phyloP scores from a whole-genome alignment of 2,113 vertebrate species.

The Peromyscus polionotus region DNA sequence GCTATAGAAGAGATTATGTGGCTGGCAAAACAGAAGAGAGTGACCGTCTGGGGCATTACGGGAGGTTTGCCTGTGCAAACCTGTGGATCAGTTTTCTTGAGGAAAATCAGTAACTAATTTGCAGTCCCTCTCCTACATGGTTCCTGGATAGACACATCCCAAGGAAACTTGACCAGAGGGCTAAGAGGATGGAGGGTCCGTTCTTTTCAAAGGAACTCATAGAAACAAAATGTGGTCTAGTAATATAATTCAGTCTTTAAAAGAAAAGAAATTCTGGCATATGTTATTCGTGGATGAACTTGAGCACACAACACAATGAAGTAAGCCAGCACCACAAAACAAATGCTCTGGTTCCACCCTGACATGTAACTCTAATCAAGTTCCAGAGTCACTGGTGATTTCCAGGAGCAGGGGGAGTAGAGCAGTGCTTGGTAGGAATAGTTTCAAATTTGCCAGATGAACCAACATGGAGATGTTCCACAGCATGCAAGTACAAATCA shows the following conservation, averaged over 20 bases:
- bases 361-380: neutral
- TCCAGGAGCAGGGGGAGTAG: too few species aligned
- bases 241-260: neutral
- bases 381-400: neutral
- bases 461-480: neutral
- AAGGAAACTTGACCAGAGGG: neutral
- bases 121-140: neutral
- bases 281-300: neutral
- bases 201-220: neutral
- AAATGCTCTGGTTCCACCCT: neutral
- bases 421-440: neutral
- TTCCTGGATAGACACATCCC: neutral
- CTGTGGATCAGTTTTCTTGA: neutral
- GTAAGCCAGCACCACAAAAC: neutral
- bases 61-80: neutral
- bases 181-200: neutral
- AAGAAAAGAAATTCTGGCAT: neutral
- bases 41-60: neutral
- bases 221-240: neutral
- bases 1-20: neutral
- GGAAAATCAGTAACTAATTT: conserved; percentile 16
- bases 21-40: neutral
- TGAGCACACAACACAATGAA: neutral
- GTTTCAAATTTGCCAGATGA: neutral
- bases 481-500: neutral